Evolutionary conservation across 2,113 vertebrate genomes (phyloP).

Genomic region (Chloropsis hardwickii): DNA sequence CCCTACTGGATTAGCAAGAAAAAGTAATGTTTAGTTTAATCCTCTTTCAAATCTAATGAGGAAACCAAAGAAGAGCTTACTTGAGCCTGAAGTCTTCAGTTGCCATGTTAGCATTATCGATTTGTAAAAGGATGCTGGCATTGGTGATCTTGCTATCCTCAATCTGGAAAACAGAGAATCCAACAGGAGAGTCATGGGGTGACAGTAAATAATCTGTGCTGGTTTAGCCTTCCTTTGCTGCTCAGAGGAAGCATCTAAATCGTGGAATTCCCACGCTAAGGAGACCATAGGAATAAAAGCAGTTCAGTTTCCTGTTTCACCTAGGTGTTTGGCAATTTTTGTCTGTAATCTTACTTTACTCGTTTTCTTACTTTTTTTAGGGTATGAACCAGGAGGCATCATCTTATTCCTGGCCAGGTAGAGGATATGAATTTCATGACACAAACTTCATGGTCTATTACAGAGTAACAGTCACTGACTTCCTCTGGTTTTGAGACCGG

Average conservation of each 20-base stretch:
- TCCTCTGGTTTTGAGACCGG: not conserved
- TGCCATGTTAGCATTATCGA: slow-evolving; percentile 80
- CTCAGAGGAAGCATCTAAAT: not conserved
- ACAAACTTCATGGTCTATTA: not conserved
- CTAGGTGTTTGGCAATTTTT: not conserved
- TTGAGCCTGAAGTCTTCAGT: slow-evolving; percentile 80
- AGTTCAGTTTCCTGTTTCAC: not conserved
- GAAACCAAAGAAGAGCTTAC: slow-evolving; percentile 61
- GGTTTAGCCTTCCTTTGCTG: not conserved
- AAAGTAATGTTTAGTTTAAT: not conserved
- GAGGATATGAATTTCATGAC: not conserved
- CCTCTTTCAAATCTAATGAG: not conserved
- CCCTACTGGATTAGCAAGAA: not conserved
- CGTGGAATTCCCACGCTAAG: not conserved
- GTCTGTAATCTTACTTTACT: not conserved
- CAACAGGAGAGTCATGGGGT: not conserved
- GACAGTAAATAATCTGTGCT: not conserved
- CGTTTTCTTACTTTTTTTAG: not conserved
- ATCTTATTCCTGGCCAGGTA: not conserved
- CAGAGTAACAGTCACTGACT: not conserved
- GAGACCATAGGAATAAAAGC: not conserved
- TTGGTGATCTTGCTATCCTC: slow-evolving; percentile 71
- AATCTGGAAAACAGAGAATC: slow-evolving; percentile 69
- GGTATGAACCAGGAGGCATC: not conserved
- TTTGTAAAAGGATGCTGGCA: slow-evolving; percentile 73